phyloP scores from a whole-genome alignment of 2,888 invertebrate species.

The Boloria euphrosyne region DNA sequence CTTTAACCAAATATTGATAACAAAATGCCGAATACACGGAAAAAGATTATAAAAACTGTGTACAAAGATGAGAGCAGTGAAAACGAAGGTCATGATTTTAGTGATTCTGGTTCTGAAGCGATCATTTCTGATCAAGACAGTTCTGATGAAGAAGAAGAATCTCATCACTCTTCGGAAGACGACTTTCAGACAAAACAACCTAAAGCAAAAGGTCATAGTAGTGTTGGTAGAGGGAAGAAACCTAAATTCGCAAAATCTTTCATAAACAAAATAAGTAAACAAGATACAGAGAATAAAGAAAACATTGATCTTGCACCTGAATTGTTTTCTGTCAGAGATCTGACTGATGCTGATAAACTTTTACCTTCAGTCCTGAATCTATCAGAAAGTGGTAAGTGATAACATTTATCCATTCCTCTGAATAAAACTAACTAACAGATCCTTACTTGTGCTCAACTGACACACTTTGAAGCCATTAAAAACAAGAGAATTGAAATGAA shows the following conservation, averaged over 20 bases:
- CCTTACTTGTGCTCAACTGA: no score
- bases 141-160: slow-evolving; percentile 56
- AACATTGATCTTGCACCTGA: slow-evolving; percentile 46
- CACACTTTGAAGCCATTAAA: no score
- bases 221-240: slow-evolving; percentile 37
- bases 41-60: slow-evolving; percentile 69
- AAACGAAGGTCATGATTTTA: slow-evolving; percentile 66
- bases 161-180: slow-evolving; percentile 57
- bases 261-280: slow-evolving; percentile 59
- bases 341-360: slow-evolving; percentile 73
- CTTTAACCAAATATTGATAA: neutral
- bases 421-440: no score
- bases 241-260: slow-evolving; percentile 59
- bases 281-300: slow-evolving; percentile 47
- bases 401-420: neutral
- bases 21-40: slow-evolving; percentile 68
- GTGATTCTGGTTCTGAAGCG: slow-evolving; percentile 79
- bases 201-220: slow-evolving; percentile 42
- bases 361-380: slow-evolving; percentile 72
- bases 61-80: slow-evolving; percentile 70
- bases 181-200: slow-evolving; percentile 54
- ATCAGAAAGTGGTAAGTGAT: slow-evolving; percentile 75
- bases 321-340: slow-evolving; percentile 65
- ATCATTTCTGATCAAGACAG: slow-evolving; percentile 65
- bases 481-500: no score